Conservation (phyloP, 2,113 vertebrate genomes). For the Onychostoma macrolepis region DNA sequence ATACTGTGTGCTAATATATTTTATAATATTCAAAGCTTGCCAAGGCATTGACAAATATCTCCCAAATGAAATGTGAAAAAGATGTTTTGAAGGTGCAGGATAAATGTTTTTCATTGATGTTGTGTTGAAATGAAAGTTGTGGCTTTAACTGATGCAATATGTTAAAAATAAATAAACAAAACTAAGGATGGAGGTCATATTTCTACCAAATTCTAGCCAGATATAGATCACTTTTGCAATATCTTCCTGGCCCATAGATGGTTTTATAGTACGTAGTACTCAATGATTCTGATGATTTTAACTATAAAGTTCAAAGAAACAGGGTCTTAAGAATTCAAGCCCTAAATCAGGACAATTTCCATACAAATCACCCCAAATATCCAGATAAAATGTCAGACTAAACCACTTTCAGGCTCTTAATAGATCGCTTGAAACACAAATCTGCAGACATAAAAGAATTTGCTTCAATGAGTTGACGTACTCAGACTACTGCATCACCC, state of each 20-base stretch:
- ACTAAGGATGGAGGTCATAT: neutral
- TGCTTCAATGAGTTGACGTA: neutral
- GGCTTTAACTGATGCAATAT: neutral
- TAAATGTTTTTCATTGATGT: neutral
- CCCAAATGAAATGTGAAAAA: neutral
- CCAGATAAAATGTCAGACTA: neutral
- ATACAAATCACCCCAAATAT: neutral
- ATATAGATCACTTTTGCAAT: neutral
- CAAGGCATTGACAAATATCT: neutral
- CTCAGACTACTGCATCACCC: neutral
- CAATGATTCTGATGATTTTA: neutral
- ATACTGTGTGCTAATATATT: neutral
- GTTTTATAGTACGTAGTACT: neutral
- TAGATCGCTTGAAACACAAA: neutral
- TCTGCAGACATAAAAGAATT: neutral
- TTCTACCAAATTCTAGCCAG: neutral
- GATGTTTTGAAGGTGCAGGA: neutral
- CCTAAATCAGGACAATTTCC: neutral
- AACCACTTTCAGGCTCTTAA: neutral
- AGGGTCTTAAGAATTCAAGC: neutral
- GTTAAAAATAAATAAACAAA: too few species aligned
- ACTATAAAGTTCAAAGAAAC: neutral
- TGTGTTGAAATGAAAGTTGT: neutral
- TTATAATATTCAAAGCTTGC: neutral
- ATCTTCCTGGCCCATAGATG: neutral